phyloP scores from a whole-genome alignment of 2,888 invertebrate genomes.

The Tenthredo livida region DNA sequence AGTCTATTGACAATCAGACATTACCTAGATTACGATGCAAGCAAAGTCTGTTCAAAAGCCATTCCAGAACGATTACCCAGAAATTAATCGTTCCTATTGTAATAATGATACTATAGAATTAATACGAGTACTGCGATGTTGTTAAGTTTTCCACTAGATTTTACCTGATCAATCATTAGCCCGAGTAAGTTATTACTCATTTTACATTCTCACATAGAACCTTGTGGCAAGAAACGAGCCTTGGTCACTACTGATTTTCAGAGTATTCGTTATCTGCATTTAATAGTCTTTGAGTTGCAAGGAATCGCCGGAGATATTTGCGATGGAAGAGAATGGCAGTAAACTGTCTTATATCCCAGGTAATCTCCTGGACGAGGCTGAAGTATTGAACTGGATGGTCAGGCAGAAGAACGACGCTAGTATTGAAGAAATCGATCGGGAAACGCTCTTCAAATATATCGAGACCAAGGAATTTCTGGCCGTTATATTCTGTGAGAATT shows the following conservation, averaged over 20 bases:
- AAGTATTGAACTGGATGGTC: slow-evolving; percentile 94
- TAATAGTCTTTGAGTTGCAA: slow-evolving; percentile 51
- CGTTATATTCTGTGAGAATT: slow-evolving; percentile 92
- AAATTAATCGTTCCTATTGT: slow-evolving; percentile 19
- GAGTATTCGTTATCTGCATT: slow-evolving; percentile 45
- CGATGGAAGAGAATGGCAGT: slow-evolving; percentile 42
- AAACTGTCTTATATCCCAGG: slow-evolving; percentile 78
- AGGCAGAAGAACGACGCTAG: slow-evolving; percentile 95
- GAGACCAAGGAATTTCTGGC: slow-evolving; percentile 95
- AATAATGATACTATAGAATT: neutral
- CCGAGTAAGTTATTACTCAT: neutral
- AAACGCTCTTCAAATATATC: slow-evolving; percentile 90
- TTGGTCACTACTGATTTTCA: slow-evolving; percentile 1
- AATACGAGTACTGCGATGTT: neutral
- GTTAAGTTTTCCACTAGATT: neutral
- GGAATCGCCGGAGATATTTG: slow-evolving; percentile 43
- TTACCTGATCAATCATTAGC: neutral
- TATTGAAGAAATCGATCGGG: slow-evolving; percentile 93
- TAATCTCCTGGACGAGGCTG: slow-evolving; percentile 87
- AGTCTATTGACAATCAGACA: slow-evolving; percentile 23
- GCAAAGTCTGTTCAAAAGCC: slow-evolving; percentile 62
- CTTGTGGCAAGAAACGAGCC: neutral
- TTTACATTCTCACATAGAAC: neutral
- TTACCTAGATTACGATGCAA: slow-evolving; percentile 27
- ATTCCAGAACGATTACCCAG: slow-evolving; percentile 67